Conservation (phyloP, 2,888 invertebrate species). For the Eurois occulta region DNA sequence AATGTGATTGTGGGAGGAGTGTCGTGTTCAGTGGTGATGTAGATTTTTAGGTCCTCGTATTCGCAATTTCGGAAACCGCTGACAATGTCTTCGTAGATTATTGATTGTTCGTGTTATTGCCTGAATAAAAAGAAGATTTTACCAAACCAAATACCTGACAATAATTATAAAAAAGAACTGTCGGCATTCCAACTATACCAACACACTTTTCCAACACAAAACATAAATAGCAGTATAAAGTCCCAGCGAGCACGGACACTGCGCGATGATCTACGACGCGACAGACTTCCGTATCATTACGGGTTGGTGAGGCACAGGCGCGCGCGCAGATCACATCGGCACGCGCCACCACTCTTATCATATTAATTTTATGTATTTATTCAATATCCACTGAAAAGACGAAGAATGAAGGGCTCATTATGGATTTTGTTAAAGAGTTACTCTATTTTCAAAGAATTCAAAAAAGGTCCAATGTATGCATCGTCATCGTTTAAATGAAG, state of each 20-base stretch:
- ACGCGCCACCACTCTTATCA: conserved; percentile 67
- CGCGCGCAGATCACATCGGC: conserved; percentile 69
- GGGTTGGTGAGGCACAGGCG: conserved; percentile 67
- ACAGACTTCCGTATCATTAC: conserved; percentile 85
- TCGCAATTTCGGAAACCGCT: not conserved
- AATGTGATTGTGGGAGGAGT: not conserved
- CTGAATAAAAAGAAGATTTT: not conserved
- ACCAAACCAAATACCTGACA: not conserved
- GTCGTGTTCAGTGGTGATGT: not conserved
- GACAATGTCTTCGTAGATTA: not conserved
- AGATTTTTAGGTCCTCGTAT: not conserved
- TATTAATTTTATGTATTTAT: conserved; percentile 70
- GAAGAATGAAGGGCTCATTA: conserved; percentile 38
- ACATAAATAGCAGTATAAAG: conserved; percentile 40
- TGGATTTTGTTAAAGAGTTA: conserved; percentile 13
- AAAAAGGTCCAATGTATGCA: not conserved
- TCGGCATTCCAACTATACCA: not conserved
- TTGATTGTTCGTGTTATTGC: no score
- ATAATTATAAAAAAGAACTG: not conserved
- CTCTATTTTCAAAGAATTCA: not conserved
- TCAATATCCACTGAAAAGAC: conserved; percentile 58
- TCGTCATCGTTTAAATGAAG: not conserved
- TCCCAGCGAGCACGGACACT: conserved; percentile 43
- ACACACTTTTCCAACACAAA: conserved; percentile 13
- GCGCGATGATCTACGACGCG: conserved; percentile 77